Evolutionary conservation across 2,797 vertebrate genomes (phyloP), one percentile per base, ranked within the genome.

Genomic region (Lithobates pipiens): DNA sequence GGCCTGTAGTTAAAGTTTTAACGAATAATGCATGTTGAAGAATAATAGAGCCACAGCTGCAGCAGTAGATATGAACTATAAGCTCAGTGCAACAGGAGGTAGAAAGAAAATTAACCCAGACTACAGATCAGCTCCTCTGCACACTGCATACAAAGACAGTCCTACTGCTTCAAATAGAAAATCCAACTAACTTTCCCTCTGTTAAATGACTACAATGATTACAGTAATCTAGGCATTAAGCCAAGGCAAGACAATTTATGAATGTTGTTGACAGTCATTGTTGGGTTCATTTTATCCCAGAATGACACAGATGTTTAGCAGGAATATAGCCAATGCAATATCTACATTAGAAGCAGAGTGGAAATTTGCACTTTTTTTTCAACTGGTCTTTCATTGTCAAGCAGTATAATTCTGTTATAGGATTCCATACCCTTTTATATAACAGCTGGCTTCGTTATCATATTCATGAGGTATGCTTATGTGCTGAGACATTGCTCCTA

Each of bases 391-490:
- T 44, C 68, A 18, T 78, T 80, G 79, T 76, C 6, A 50, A 72
- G 67, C 79, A 72, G 34, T 82, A 74, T 77, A 25, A 74, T 67
- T 83, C 32, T 84, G 74, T 77, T 84, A 77, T 83, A 78, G 80
- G 25, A 82, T 44, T 72, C 79, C 27, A 86, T 77, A 77, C 54
- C 42, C 39, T 42, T 86, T 77, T 27, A 77, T 63, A 77, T 54
- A 86, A 86, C 80, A 86, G 85, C 80, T 86, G 85, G 80, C 42
- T 46, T 77, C 75, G 83, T 86, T 86, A 78, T 78, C 80, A 74
- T 86, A 82, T 67, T 77, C 75, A 79, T 86, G 80, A 83, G 76
- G 29, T 34, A 68, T 74, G 80, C 80, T 86, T 78, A 86, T 77
- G 69, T 86, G 76, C 85, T 72, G 68, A 82, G 85, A 82, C 85